phyloP scores from a whole-genome alignment of 2,888 invertebrate genomes.

The Harpagoxenus sublaevis region DNA sequence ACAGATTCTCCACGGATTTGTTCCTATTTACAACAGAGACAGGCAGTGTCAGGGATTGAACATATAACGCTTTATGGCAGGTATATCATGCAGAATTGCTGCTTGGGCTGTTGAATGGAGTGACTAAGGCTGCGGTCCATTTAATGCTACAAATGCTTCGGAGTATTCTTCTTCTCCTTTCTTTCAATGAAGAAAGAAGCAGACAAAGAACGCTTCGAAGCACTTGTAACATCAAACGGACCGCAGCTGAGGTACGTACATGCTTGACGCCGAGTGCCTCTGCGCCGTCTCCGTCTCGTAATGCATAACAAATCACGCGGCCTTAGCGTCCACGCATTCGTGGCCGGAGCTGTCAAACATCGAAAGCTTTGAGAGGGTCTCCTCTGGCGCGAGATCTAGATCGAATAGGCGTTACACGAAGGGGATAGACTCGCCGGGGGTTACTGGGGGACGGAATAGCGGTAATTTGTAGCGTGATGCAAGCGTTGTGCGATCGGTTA shows the following conservation, averaged over 20 bases:
- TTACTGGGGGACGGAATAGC: conserved; percentile 21
- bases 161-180: too few relatives aligned
- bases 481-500: conserved; percentile 30
- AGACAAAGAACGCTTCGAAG: too few relatives aligned
- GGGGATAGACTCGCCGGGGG: background rate
- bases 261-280: conserved; percentile 76
- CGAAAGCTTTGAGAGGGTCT: conserved; percentile 37
- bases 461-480: conserved; percentile 14
- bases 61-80: background rate
- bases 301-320: conserved; percentile 71
- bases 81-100: too few relatives aligned
- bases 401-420: background rate
- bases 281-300: conserved; percentile 76
- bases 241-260: conserved; percentile 70
- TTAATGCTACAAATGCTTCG: too few relatives aligned
- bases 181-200: too few relatives aligned
- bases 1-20: conserved; percentile 90
- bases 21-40: conserved; percentile 86
- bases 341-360: conserved; percentile 60
- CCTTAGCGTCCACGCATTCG: conserved; percentile 39
- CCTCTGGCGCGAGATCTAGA: background rate
- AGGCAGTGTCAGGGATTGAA: background rate
- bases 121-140: too few relatives aligned
- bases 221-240: too few relatives aligned
- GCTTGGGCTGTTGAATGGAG: too few relatives aligned